Evolutionary conservation across 2,113 vertebrate genomes (phyloP), one percentile per base, ranked within the genome.

Genomic region (Nerophis lumbriciformis): DNA sequence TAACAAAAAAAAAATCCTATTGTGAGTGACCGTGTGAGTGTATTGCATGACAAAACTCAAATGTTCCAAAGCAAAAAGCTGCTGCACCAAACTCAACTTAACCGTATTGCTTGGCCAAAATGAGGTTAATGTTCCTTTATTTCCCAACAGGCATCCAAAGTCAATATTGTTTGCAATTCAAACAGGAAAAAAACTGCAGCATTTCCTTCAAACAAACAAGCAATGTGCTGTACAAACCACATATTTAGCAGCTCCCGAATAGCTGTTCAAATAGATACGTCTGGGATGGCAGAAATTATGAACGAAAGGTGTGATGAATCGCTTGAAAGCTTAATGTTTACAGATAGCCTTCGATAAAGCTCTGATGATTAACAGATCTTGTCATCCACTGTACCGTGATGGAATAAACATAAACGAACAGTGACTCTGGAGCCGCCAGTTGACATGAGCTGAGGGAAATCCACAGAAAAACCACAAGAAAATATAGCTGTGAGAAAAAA

Each of bases 251-350:
- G 60, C 60, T 48, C 77, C 80, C 73, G 81, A 79, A 69, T 77
- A 48, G 60, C 80, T 83, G 80, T 76, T 85, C 73, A 83, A 83
- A 83, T 69, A 70, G 69, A 79, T 77, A 80, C 14, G 53, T 57
- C 47, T 5, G 1, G 59, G 53, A 71, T 74, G 63, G 80, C 66
- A 66, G 15, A 55, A 68, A 77, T 78, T 78, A 82, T 53, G 72
- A 71, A 58, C 76, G 58, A 67, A 82, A 74, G 60, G 63, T 59
- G 51, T 77, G 64, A 78, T 77, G 69, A 73, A 61, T 66, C 71
- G 60, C n/a, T 56, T 63, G 57, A 73, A 73, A 65, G 59, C 64
- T 78, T 70, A 74, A 66, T 68, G 62, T 82, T 75, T 68, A 51
- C 72, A 68, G 68, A 70, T 77, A 73, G 62, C 63, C 63, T 76